Percentiles rank a stretch among this genome's conserved stretches.
These are phyloP conservation scores for Agrotis puta DNA, from an alignment of 2,888 invertebrate species.

Conservation along the genomic window DNA sequence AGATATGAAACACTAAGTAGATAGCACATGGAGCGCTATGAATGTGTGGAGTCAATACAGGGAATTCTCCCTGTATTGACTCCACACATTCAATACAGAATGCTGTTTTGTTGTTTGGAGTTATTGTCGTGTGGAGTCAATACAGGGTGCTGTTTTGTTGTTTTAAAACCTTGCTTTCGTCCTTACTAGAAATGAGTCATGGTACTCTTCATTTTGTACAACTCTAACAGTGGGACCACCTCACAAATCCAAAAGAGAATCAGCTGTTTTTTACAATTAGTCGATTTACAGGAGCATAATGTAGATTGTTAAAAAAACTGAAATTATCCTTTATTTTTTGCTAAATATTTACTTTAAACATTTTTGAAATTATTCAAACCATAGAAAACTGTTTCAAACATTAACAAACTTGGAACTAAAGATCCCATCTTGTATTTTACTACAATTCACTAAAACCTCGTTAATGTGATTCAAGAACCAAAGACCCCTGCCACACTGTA, in stretches of 20 bases:
- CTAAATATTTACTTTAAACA: background rate
- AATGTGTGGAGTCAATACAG: background rate
- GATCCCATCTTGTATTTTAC: too few relatives aligned
- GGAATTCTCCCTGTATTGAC: too few relatives aligned
- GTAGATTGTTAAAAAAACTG: background rate
- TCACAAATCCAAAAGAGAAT: too few relatives aligned
- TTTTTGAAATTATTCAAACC: background rate
- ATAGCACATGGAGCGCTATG: slow-evolving; percentile 1
- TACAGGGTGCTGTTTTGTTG: background rate
- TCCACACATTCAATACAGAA: too few relatives aligned
- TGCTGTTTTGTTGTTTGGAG: background rate
- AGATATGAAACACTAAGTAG: slow-evolving; percentile 2
- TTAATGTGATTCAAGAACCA: background rate
- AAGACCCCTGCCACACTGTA: background rate
- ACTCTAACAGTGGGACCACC: too few relatives aligned
- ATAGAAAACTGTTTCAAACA: too few relatives aligned
- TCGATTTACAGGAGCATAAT: too few relatives aligned
- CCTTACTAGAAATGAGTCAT: too few relatives aligned
- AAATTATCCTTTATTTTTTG: background rate
- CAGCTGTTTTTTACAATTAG: too few relatives aligned
- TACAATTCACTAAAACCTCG: too few relatives aligned
- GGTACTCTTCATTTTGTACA: too few relatives aligned
- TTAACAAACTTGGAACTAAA: too few relatives aligned
- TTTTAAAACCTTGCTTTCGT: background rate
- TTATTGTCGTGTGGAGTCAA: background rate